Evolutionary conservation across 2,113 vertebrate species (phyloP).

Genomic region (Axis porcinus): DNA sequence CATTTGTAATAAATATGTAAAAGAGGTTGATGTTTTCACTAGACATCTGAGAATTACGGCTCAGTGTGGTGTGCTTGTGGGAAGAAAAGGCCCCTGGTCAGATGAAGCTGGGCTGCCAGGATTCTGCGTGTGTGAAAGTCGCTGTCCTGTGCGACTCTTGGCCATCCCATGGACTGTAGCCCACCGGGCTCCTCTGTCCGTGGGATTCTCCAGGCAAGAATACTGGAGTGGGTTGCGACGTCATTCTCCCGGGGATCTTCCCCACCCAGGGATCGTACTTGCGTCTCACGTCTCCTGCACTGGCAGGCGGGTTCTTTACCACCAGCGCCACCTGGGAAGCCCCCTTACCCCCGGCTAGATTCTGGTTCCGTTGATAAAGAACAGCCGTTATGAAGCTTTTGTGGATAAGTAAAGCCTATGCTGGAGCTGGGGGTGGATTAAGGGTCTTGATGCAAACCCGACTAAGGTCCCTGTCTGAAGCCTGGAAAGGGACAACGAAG

Average conservation of each 20-base stretch:
- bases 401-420: neutral
- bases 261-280: neutral
- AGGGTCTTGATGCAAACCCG: too few species aligned
- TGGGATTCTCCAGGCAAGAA: neutral
- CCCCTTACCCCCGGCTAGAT: neutral
- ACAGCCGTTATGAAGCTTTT: neutral
- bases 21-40: neutral
- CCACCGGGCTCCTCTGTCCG: neutral
- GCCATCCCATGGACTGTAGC: neutral
- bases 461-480: too few species aligned
- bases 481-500: rapidly evolving
- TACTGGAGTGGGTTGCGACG: neutral
- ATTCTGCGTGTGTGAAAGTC: neutral
- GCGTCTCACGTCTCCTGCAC: rapidly evolving
- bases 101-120: neutral
- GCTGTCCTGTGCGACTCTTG: neutral
- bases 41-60: neutral
- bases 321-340: rapidly evolving
- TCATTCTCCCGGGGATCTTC: neutral
- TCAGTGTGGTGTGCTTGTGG: neutral
- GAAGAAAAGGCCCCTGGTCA: neutral
- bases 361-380: neutral
- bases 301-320: neutral
- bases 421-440: too few species aligned
- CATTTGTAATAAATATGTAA: neutral